These are phyloP conservation scores for Toxonevra muliebris DNA, from an alignment of 2,888 invertebrate species.

Conservation along the genomic window DNA sequence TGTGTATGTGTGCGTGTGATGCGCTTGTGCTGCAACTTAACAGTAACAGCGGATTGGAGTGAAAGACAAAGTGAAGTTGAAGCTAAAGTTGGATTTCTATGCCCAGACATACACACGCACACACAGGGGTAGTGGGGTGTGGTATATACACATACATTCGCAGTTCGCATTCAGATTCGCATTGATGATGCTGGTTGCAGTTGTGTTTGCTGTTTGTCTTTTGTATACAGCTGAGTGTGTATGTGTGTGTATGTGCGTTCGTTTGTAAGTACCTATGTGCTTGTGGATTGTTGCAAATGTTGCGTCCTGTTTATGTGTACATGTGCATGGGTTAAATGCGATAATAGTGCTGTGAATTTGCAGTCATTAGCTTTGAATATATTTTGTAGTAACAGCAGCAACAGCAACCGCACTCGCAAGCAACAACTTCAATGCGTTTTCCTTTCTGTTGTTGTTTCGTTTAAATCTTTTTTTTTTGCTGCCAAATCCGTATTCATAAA, in stretches of 20 bases:
- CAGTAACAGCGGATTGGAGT: too few relatives aligned
- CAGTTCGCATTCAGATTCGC: background rate
- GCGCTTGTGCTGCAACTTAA: background rate
- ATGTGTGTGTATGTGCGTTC: background rate
- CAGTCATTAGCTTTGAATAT: constrained; percentile 10
- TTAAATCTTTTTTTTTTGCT: constrained; percentile 43
- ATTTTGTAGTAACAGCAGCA: background rate
- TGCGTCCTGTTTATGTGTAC: constrained; percentile 11
- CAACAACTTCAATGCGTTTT: background rate
- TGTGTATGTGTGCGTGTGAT: background rate
- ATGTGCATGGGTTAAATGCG: constrained; percentile 4
- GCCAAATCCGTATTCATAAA: constrained; percentile 46
- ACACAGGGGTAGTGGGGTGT: background rate
- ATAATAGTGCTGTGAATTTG: constrained; percentile 16
- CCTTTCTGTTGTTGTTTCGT: background rate
- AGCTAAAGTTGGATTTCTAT: background rate
- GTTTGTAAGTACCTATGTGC: background rate
- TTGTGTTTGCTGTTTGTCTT: background rate
- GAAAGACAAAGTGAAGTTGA: too few relatives aligned
- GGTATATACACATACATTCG: background rate
- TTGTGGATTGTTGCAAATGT: constrained; percentile 6
- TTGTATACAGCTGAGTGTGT: background rate
- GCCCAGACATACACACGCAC: background rate
- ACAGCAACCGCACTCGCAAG: background rate
- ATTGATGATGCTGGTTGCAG: background rate